phyloP scores from a whole-genome alignment of 1,140 invertebrate genomes.

The Gonatopus flavifemur region DNA sequence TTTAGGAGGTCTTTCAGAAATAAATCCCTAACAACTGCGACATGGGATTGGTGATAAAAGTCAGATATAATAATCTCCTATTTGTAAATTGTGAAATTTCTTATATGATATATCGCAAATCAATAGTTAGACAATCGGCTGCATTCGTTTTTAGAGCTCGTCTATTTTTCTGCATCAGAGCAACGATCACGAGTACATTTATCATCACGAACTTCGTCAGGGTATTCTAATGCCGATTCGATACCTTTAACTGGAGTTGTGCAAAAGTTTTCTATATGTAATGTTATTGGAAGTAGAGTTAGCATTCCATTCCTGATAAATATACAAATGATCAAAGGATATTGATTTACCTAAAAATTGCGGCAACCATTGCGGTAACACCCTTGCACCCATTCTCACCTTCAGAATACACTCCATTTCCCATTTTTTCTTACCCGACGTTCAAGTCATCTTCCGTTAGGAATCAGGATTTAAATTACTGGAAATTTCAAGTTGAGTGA shows the following conservation, averaged over 20 bases:
- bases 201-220: conserved; percentile 91
- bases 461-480: conserved; percentile 96
- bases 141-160: conserved; percentile 87
- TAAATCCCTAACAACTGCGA: neutral
- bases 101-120: conserved; percentile 90
- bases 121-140: conserved; percentile 92
- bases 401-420: conserved; percentile 91
- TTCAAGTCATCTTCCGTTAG: conserved; percentile 72
- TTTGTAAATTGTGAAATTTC: conserved; percentile 26
- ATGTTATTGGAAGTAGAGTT: too few species aligned
- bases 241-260: conserved; percentile 96
- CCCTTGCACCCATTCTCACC: conserved; percentile 90
- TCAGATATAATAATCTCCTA: too few species aligned
- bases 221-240: conserved; percentile 82
- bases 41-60: neutral
- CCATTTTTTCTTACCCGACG: conserved; percentile 81
- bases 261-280: too few species aligned
- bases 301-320: too few species aligned
- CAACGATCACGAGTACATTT: conserved; percentile 93
- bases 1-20: conserved; percentile 73
- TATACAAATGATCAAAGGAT: neutral
- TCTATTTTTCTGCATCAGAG: conserved; percentile 92
- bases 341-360: conserved; percentile 77
- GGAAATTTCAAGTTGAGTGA: conserved; percentile 85
- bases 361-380: conserved; percentile 95